phyloP scores from a whole-genome alignment of 2,888 invertebrate genomes.

The Tanypteryx hageni region DNA sequence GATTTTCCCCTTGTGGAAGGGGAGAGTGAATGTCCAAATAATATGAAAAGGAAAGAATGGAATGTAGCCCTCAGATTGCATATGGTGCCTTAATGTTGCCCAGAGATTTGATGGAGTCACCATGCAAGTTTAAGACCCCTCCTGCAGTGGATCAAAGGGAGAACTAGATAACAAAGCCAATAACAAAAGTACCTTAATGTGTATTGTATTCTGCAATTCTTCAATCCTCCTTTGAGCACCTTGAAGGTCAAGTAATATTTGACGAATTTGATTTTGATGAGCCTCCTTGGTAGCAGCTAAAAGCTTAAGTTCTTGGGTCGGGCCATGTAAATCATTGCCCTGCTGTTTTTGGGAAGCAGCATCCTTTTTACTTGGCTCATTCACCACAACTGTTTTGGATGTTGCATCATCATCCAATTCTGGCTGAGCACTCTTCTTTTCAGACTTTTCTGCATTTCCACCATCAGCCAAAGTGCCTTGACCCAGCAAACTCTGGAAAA shows the following conservation, averaged over 20 bases:
- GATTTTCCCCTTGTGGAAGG: too few relatives aligned
- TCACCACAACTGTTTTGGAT: neutral
- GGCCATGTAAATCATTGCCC: conserved; percentile 72
- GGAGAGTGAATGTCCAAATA: too few relatives aligned
- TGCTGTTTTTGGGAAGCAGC: neutral
- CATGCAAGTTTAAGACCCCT: too few relatives aligned
- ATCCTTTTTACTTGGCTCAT: neutral
- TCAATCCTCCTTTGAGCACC: conserved; percentile 83
- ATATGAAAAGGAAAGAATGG: too few relatives aligned
- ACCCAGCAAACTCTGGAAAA: neutral
- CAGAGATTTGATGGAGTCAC: too few relatives aligned
- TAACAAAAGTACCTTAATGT: conserved; percentile 77
- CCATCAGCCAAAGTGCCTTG: neutral
- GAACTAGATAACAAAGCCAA: neutral
- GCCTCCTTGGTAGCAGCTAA: conserved; percentile 73
- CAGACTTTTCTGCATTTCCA: neutral
- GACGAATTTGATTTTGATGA: conserved; percentile 74
- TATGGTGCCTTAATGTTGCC: too few relatives aligned
- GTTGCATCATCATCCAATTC: neutral
- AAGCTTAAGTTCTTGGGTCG: conserved; percentile 76
- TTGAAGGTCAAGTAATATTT: conserved; percentile 79
- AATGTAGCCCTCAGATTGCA: too few relatives aligned
- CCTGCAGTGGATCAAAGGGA: neutral
- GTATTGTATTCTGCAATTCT: conserved; percentile 83
- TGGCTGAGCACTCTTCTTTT: neutral